Conservation (phyloP, 2,888 invertebrate species). For the Dinocampus coccinellae region DNA sequence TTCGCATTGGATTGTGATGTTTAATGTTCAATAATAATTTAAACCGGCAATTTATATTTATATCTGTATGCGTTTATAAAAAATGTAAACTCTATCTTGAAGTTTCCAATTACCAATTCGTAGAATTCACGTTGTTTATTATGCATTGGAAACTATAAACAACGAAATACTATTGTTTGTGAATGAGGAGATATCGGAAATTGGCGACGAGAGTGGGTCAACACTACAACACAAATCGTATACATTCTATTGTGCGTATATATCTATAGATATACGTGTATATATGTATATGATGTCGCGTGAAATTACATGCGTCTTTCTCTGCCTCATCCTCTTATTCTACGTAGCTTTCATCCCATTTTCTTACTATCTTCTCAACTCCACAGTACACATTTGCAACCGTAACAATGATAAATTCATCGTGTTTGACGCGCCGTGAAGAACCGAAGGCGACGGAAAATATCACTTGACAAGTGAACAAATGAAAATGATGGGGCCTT, state of each 20-base stretch:
- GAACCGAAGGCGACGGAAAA: not conserved
- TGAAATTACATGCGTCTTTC: not conserved
- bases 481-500: not conserved
- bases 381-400: not conserved
- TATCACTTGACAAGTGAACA: not conserved
- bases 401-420: not conserved
- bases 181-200: not conserved
- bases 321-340: not conserved
- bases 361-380: not conserved
- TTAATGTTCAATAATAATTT: not conserved
- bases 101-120: not conserved
- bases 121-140: not conserved
- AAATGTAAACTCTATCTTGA: too few relatives aligned
- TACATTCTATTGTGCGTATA: too few relatives aligned
- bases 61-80: too few relatives aligned
- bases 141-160: not conserved
- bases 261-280: too few relatives aligned
- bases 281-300: too few relatives aligned
- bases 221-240: too few relatives aligned
- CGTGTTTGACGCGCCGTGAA: not conserved
- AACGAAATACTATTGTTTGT: not conserved
- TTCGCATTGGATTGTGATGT: not conserved
- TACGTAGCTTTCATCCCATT: not conserved
- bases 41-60: not conserved
- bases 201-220: not conserved